Evolutionary conservation across 2,797 vertebrate genomes (phyloP).

Genomic region (Naso thynnoides): DNA sequence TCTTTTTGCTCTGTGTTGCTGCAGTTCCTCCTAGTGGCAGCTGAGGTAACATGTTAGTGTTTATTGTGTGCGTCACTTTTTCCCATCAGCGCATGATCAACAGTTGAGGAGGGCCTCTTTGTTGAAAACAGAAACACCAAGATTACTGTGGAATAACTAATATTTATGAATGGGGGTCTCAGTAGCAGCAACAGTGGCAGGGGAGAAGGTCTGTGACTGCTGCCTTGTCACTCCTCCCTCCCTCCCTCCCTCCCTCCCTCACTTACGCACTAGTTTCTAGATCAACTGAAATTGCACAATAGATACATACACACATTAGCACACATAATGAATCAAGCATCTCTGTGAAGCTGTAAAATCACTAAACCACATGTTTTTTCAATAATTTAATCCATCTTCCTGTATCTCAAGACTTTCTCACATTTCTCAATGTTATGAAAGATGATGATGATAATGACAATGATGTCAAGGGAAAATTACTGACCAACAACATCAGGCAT

Average conservation of each 20-base stretch:
- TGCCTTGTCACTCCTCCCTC: too few species aligned
- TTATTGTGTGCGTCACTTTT: conserved; percentile 48
- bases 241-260: conserved; percentile 13
- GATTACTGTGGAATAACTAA: conserved; percentile 50
- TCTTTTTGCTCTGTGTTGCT: conserved; percentile 21
- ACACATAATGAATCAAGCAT: conserved; percentile 11
- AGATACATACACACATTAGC: background rate
- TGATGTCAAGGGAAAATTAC: conserved; percentile 28
- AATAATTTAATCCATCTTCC: background rate
- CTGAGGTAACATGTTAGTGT: background rate
- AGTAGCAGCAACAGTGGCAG: conserved; percentile 10
- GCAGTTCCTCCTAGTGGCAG: conserved; percentile 63
- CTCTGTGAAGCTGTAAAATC: background rate
- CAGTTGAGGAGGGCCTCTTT: background rate
- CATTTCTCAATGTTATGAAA: conserved; percentile 31
- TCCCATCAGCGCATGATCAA: background rate
- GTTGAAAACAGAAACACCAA: conserved; percentile 29
- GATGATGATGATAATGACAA: background rate
- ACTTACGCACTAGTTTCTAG: conserved; percentile 24
- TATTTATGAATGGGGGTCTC: conserved; percentile 42
- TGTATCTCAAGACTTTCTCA: conserved; percentile 23
- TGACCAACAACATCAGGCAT: background rate
- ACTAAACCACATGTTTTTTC: background rate
- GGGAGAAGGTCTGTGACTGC: background rate
- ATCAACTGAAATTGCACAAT: conserved; percentile 38